Evolutionary conservation across 2,888 invertebrate genomes (phyloP).

Genomic region (Torymus tubicola): DNA sequence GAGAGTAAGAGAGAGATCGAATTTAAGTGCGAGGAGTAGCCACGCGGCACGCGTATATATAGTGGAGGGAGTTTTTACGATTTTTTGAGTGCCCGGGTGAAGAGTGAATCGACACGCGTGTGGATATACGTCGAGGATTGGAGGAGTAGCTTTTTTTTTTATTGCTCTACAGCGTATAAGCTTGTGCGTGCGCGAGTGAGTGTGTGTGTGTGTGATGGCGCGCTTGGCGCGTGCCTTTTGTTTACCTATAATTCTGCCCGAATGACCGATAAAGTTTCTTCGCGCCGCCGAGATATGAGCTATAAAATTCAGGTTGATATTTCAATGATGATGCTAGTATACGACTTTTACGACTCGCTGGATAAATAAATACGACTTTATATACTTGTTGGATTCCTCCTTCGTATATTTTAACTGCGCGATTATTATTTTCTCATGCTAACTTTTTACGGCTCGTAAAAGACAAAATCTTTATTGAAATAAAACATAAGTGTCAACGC

Average conservation of each 20-base stretch:
- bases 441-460: too few species aligned
- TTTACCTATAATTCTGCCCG: conserved; percentile 54
- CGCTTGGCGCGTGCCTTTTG: conserved; percentile 49
- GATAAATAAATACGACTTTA: conserved; percentile 42
- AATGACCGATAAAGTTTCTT: conserved; percentile 48
- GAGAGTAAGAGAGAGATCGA: conserved; percentile 26
- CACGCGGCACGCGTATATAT: neutral
- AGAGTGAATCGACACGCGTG: conserved; percentile 11
- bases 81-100: conserved; percentile 48
- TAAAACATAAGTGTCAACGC: too few species aligned
- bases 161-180: neutral
- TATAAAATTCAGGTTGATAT: conserved; percentile 49
- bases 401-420: neutral
- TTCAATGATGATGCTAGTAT: conserved; percentile 42
- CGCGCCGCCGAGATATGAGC: conserved; percentile 34
- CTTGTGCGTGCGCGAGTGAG: too few species aligned
- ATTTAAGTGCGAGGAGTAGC: conserved; percentile 25
- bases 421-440: neutral
- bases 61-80: conserved; percentile 47
- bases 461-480: too few species aligned
- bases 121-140: too few species aligned
- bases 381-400: neutral
- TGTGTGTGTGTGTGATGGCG: neutral
- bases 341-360: conserved; percentile 38
- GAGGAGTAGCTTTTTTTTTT: neutral